Evolutionary conservation across 2,797 vertebrate species (phyloP).

Genomic region (Alectoris magna): DNA sequence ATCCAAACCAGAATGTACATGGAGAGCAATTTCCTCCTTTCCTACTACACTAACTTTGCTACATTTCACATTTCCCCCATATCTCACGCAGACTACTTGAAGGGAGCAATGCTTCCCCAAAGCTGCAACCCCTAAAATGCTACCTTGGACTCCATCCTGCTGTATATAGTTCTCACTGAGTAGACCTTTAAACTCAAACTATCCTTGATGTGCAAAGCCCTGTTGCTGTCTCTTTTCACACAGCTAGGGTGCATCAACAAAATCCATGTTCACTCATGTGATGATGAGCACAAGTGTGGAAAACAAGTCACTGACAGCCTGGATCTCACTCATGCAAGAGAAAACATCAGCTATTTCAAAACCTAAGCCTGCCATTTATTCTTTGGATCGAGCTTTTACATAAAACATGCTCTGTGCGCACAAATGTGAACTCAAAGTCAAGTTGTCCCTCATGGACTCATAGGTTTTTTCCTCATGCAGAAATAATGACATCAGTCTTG

Average conservation of each 20-base stretch:
- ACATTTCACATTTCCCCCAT: background rate
- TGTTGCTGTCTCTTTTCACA: background rate
- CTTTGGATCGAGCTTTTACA: background rate
- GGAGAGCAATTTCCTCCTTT: background rate
- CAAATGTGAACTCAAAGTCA: fast-evolving
- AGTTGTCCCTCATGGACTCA: background rate
- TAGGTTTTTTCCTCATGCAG: background rate
- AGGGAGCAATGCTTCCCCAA: background rate
- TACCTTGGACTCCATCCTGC: background rate
- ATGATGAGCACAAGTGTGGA: background rate
- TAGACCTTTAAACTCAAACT: background rate
- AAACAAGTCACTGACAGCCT: background rate
- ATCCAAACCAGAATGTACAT: background rate
- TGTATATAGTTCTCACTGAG: background rate
- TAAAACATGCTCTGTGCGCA: background rate
- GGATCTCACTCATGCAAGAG: background rate
- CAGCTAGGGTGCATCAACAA: background rate
- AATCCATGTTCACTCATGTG: background rate
- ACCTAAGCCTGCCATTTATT: background rate
- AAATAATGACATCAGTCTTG: background rate
- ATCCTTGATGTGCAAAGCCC: background rate
- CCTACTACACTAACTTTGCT: background rate
- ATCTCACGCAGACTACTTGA: background rate
- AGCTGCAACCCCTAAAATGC: background rate
- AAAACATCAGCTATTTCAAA: background rate